These are phyloP conservation scores for Crotalus horridus DNA, from an alignment of 2,113 vertebrate species.

Conservation along the genomic window DNA sequence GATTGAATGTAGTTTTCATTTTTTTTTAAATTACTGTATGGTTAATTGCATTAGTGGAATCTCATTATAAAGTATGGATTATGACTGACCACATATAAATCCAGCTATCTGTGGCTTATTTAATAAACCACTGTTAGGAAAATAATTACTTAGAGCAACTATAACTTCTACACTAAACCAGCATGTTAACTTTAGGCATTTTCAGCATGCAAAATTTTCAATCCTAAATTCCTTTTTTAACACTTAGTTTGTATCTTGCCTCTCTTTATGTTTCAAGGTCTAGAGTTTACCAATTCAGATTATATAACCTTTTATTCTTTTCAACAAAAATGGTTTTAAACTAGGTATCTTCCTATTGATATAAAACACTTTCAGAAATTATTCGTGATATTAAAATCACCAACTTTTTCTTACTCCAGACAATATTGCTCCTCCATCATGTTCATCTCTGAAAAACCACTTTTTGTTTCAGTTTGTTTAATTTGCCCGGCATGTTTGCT, in stretches of 20 bases:
- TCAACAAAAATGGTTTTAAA: not conserved
- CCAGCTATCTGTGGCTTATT: not conserved
- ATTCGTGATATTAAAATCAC: not conserved
- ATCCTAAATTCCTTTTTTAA: not conserved
- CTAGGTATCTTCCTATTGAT: not conserved
- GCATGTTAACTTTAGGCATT: not conserved
- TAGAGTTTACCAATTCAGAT: not conserved
- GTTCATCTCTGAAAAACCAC: not conserved
- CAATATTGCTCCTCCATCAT: not conserved
- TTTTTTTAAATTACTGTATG: not conserved
- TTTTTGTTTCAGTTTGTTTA: not conserved
- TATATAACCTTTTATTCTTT: not conserved
- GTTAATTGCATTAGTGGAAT: not conserved
- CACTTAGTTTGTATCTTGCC: not conserved
- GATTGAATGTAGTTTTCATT: not conserved
- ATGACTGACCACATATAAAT: not conserved
- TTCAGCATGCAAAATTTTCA: not conserved
- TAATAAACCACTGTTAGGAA: not conserved
- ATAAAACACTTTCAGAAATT: not conserved
- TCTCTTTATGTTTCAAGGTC: not conserved
- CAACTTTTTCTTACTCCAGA: not conserved
- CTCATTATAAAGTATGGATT: not conserved
- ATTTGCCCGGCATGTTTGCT: not conserved
- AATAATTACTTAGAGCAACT: not conserved
- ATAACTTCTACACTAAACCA: not conserved